Conservation (phyloP, 2,797 vertebrate species). For the Scarus forsteni region DNA sequence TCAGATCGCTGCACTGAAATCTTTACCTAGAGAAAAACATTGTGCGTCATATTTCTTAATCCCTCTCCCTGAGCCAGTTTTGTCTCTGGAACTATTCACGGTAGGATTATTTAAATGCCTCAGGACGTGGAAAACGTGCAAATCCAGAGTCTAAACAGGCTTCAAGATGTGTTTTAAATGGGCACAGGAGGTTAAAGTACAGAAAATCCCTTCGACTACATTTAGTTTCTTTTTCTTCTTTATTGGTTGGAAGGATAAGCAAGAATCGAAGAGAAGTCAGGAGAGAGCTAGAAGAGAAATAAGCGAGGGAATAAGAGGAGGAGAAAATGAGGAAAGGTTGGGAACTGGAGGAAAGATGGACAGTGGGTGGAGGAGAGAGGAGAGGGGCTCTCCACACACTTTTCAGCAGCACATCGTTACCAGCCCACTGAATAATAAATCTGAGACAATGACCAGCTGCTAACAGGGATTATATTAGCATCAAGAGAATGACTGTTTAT, state of each 20-base stretch:
- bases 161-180: no score
- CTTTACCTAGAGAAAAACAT: neutral
- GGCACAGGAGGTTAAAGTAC: neutral
- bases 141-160: neutral
- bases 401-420: slow-evolving; percentile 54
- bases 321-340: neutral
- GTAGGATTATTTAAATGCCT: neutral
- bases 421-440: slow-evolving; percentile 68
- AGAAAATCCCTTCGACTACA: no score
- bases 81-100: neutral
- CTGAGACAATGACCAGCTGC: slow-evolving; percentile 67
- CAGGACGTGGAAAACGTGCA: neutral
- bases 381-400: slow-evolving; percentile 31
- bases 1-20: neutral
- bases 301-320: neutral
- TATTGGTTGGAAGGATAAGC: no score
- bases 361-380: slow-evolving; percentile 4
- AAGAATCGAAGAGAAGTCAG: no score
- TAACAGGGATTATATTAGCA: slow-evolving; percentile 74
- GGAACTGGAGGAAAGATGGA: no score
- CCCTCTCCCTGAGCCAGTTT: neutral
- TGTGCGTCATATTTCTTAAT: neutral
- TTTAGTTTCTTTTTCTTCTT: no score
- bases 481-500: slow-evolving; percentile 68
- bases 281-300: no score